phyloP scores from a whole-genome alignment of 2,113 vertebrate species.

The Cinclus cinclus region DNA sequence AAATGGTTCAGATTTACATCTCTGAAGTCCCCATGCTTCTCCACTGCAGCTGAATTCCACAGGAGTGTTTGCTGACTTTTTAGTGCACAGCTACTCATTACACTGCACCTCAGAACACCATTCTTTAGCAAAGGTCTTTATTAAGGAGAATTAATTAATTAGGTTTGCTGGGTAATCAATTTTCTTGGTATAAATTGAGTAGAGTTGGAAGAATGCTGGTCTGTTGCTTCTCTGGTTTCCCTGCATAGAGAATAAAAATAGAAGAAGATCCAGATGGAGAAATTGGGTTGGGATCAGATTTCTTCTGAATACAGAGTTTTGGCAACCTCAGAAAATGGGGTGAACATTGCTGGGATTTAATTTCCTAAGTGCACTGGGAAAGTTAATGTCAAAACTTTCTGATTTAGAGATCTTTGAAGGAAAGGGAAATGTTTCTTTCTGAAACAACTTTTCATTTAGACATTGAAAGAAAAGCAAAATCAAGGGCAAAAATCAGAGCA shows the following conservation, averaged over 20 bases:
- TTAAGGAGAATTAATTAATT: conserved; percentile 47
- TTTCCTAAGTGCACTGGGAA: neutral
- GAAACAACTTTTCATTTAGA: neutral
- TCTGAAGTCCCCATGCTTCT: neutral
- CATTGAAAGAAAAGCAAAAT: neutral
- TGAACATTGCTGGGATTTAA: conserved; percentile 3
- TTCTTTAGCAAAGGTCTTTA: neutral
- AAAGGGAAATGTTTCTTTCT: neutral
- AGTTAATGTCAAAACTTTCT: neutral
- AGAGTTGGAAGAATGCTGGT: neutral
- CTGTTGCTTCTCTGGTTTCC: neutral
- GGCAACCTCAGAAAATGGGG: neutral
- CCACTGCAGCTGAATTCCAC: neutral
- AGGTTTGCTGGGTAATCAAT: conserved; percentile 31
- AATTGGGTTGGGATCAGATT: neutral
- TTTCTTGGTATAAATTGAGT: conserved; percentile 32
- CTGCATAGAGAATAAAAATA: neutral
- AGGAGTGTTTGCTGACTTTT: neutral
- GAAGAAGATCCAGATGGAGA: neutral
- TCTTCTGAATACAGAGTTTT: neutral
- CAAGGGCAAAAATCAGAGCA: neutral
- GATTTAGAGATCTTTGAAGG: neutral
- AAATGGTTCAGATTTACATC: neutral
- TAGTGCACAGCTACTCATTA: neutral
- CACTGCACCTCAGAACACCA: neutral